phyloP scores from a whole-genome alignment of 2,888 invertebrate genomes.

The Perizoma flavofasciatum region DNA sequence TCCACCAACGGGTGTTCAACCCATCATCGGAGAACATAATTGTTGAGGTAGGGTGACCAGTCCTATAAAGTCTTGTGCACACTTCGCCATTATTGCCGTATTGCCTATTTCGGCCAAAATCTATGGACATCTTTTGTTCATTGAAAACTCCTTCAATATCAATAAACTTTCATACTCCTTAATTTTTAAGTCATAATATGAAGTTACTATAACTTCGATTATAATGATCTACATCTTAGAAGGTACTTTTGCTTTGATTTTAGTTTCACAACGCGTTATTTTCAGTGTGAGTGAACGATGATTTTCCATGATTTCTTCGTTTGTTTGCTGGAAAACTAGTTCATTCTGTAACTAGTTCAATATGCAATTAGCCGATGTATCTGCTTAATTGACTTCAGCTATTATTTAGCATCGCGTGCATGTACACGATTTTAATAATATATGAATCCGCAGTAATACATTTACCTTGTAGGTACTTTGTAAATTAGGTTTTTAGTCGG shows the following conservation, averaged over 20 bases:
- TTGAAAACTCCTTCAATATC: no score
- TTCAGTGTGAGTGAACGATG: no score
- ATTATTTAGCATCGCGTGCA: conserved; percentile 29
- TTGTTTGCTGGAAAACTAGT: neutral
- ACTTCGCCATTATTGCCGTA: neutral
- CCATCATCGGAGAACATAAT: no score
- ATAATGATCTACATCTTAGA: no score
- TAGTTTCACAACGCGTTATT: no score
- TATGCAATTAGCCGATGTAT: conserved; percentile 38
- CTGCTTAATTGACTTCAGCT: conserved; percentile 35
- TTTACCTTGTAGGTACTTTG: conserved; percentile 13
- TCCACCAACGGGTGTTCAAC: neutral
- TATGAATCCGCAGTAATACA: conserved; percentile 15
- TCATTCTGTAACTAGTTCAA: conserved; percentile 28
- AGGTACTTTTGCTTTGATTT: no score
- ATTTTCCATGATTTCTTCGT: no score
- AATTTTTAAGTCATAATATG: no score
- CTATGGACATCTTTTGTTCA: no score
- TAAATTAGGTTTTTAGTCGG: conserved; percentile 8
- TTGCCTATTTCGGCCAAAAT: no score
- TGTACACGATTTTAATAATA: conserved; percentile 1
- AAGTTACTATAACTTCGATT: no score
- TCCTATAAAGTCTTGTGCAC: neutral
- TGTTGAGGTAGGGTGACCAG: neutral
- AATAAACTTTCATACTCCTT: no score